phyloP scores from a whole-genome alignment of 1,140 invertebrate species.

The Sarcophaga bullata region DNA sequence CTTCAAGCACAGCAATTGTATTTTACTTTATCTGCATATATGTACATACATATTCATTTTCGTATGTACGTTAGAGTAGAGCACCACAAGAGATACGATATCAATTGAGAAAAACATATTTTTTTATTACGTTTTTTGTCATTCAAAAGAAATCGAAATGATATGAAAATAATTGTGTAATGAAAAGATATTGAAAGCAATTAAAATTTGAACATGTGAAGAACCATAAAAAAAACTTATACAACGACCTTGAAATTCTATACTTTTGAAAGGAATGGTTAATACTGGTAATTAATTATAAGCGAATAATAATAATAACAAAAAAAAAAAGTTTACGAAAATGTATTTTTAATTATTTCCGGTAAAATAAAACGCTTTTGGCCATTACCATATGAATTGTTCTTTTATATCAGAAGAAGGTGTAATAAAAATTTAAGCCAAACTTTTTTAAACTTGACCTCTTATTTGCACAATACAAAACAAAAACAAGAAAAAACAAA shows the following conservation, averaged over 20 bases:
- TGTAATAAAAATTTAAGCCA: no score
- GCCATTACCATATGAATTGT: neutral
- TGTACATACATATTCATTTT: neutral
- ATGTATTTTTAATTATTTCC: slow-evolving; percentile 16
- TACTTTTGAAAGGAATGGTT: no score
- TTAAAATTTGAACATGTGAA: neutral
- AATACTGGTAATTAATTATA: no score
- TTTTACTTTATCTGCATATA: neutral
- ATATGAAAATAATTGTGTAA: slow-evolving; percentile 7
- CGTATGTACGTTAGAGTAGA: neutral
- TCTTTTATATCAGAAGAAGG: neutral
- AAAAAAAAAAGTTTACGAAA: neutral
- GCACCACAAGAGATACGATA: neutral
- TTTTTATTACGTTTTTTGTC: neutral
- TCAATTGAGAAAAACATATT: neutral
- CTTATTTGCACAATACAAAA: neutral
- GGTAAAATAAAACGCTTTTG: neutral
- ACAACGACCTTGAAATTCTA: neutral
- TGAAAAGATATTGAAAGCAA: neutral
- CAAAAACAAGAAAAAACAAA: neutral
- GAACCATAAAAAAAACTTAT: neutral
- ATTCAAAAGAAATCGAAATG: neutral
- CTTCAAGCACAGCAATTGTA: neutral
- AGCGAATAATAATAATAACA: neutral
- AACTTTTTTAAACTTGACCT: no score